Percentiles rank a stretch among this genome's conserved stretches.
These are phyloP conservation scores for Heteractis magnifica DNA, from an alignment of 92 coral and sea anemone species.

Conservation along the genomic window DNA sequence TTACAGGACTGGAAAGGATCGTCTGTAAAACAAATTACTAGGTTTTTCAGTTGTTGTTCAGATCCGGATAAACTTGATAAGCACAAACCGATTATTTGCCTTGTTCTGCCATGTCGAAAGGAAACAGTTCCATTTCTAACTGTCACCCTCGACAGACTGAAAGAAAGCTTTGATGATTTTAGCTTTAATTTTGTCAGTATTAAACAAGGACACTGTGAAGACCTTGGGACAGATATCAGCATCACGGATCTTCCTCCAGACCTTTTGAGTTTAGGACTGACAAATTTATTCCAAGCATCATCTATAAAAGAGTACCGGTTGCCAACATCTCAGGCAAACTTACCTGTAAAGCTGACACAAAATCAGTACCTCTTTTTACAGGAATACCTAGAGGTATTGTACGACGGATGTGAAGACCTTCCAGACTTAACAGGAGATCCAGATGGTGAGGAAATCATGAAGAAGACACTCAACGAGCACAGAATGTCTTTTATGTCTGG, in stretches of 20 bases:
- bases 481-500: constrained; percentile 77
- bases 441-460: too few relatives aligned
- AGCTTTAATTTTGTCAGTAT: constrained; percentile 37
- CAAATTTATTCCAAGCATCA: constrained; percentile 24
- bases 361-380: constrained; percentile 56
- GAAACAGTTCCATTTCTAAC: constrained; percentile 53
- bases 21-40: constrained; percentile 52
- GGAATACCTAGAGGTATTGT: constrained; percentile 71
- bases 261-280: constrained; percentile 55
- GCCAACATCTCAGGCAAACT: constrained; percentile 72
- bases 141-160: constrained; percentile 59
- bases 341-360: constrained; percentile 45
- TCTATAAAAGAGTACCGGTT: constrained; percentile 43
- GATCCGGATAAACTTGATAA: constrained; percentile 85
- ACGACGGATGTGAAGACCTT: constrained; percentile 65
- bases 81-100: constrained; percentile 73
- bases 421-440: too few relatives aligned
- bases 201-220: not conserved
- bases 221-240: not conserved
- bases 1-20: constrained; percentile 69
- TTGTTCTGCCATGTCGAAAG: constrained; percentile 66
- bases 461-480: constrained; percentile 58
- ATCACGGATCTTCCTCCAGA: constrained; percentile 45
- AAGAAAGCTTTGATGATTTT: constrained; percentile 72
- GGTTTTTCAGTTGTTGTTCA: constrained; percentile 70